These are phyloP conservation scores for Rhinolophus sinicus DNA, from an alignment of 2,113 vertebrate genomes.

Conservation along the genomic window DNA sequence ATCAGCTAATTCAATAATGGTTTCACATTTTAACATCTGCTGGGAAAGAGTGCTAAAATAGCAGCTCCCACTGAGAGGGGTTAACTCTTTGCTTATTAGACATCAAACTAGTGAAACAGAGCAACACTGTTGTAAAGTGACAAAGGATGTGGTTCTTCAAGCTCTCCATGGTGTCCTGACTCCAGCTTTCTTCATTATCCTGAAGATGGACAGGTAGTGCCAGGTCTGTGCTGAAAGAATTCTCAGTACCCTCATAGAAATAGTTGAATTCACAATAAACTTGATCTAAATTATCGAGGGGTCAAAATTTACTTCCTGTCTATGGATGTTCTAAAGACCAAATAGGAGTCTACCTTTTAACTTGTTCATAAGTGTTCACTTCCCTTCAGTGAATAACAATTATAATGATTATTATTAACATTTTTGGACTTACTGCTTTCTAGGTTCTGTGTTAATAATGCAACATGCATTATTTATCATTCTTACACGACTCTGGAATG, in stretches of 20 bases:
- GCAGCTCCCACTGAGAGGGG: neutral
- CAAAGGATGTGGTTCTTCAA: neutral
- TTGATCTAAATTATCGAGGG: neutral
- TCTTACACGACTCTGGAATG: neutral
- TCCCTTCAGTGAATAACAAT: neutral
- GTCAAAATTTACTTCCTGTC: neutral
- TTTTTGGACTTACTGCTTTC: neutral
- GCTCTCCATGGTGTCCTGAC: neutral
- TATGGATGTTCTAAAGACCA: neutral
- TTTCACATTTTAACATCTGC: constrained; percentile 6
- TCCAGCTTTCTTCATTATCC: neutral
- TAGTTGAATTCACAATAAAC: neutral
- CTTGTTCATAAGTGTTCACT: neutral
- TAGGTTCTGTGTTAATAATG: neutral
- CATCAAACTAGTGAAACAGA: neutral
- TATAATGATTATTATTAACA: neutral
- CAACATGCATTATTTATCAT: neutral
- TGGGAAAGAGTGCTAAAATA: neutral
- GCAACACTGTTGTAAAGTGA: neutral
- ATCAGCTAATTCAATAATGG: constrained; percentile 28
- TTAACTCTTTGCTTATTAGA: neutral
- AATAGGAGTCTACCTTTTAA: neutral
- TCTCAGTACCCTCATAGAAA: constrained; percentile 22
- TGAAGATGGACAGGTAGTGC: neutral
- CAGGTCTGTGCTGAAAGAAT: neutral